These are phyloP conservation scores for Hypolimnas misippus DNA, from an alignment of 2,888 invertebrate genomes.

Conservation along the genomic window DNA sequence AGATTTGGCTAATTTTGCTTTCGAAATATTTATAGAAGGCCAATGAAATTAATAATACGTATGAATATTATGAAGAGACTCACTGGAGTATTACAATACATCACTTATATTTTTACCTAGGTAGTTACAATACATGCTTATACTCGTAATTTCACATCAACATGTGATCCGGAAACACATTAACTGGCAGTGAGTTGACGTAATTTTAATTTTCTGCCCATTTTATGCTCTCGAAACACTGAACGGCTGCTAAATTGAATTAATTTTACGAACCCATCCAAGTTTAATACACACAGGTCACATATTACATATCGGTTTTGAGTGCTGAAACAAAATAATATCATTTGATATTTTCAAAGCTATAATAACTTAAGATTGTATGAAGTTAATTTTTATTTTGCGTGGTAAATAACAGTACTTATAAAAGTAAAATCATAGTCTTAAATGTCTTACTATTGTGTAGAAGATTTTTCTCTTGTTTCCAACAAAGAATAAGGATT, in stretches of 20 bases:
- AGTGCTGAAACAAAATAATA: conserved; percentile 25
- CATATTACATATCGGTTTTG: conserved; percentile 24
- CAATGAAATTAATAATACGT: too few relatives aligned
- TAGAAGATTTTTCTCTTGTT: conserved; percentile 39
- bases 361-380: neutral
- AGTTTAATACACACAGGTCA: conserved; percentile 33
- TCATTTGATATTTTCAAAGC: conserved; percentile 5
- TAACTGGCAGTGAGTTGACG: conserved; percentile 47
- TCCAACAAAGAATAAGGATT: too few relatives aligned
- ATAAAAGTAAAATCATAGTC: neutral
- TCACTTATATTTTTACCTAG: too few relatives aligned
- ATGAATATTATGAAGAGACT: too few relatives aligned
- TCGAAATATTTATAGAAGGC: too few relatives aligned
- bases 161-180: conserved; percentile 58
- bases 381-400: neutral
- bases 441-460: conserved; percentile 39
- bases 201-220: conserved; percentile 50
- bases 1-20: too few relatives aligned
- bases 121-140: too few relatives aligned
- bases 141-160: conserved; percentile 48
- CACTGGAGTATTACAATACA: too few relatives aligned
- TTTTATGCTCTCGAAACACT: conserved; percentile 45
- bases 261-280: conserved; percentile 39
- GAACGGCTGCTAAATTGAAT: conserved; percentile 37
- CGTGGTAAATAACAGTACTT: neutral